A percentile compares a stretch with the other conserved stretches of the same genome.
Evolutionary conservation across 2,113 vertebrate genomes (phyloP).

Genomic region (Phalacrocorax brasilianus): DNA sequence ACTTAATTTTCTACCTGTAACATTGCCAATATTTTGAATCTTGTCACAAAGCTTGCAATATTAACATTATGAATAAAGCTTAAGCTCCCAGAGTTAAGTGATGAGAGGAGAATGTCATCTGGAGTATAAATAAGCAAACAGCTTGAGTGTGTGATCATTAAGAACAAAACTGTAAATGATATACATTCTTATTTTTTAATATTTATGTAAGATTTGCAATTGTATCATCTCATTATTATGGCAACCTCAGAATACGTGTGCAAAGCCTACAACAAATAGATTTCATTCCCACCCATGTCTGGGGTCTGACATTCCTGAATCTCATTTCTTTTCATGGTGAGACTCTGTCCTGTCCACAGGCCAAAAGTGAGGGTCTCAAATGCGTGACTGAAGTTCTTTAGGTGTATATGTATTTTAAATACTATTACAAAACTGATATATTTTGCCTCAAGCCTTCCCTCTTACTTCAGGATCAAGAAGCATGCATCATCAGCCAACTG

Average conservation of each 20-base stretch:
- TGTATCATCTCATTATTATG: not conserved
- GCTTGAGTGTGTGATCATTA: not conserved
- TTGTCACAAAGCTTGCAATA: not conserved
- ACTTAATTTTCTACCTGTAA: slow-evolving; percentile 4
- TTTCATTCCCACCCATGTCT: not conserved
- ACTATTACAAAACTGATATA: not conserved
- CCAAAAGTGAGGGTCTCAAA: not conserved
- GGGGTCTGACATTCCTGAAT: not conserved
- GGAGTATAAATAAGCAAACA: not conserved
- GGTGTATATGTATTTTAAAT: not conserved
- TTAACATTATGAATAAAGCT: not conserved
- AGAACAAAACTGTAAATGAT: not conserved
- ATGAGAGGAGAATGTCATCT: not conserved
- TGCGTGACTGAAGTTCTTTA: not conserved
- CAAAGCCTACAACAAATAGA: not conserved
- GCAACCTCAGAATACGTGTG: not conserved
- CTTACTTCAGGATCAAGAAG: not conserved
- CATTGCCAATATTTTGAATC: not conserved
- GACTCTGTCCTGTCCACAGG: not conserved
- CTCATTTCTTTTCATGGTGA: not conserved
- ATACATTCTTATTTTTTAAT: not conserved
- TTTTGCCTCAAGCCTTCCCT: not conserved
- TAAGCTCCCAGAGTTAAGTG: not conserved
- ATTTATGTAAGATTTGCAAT: not conserved
- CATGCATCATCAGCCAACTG: not conserved